Evolutionary conservation across 2,113 vertebrate genomes (phyloP), one percentile per base, ranked within the genome.

Genomic region (Petaurus breviceps): DNA sequence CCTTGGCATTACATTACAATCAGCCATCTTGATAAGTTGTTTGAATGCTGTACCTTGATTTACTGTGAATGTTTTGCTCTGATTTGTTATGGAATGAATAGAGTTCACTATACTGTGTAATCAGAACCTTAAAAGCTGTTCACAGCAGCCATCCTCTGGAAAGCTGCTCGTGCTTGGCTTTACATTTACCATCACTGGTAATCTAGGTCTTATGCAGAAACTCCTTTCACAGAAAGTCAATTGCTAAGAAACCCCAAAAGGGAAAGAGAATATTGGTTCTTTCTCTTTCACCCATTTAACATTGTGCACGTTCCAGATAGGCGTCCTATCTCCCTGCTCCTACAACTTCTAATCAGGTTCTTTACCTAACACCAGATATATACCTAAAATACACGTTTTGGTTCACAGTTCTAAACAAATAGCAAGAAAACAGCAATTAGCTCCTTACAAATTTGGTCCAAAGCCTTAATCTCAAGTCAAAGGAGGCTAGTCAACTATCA

Each of bases 161-260:
- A 49, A 49, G 47, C 47, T 49, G 47, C 47, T 49, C n/a, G n/a
- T 49, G 47, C 47, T 49, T 49, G 47, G 47, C 47, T 49, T 49
- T 49, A 49, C 47, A 84, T 43, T n/a, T 96, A 84, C 26, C 91
- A 46, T 12, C n/a, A 95, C 7, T 46, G 16, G 22, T 92, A 37
- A 47, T 95, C 50, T 94, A 49, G 11, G 26, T 47, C 50, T 52
- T 89, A n/a, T 49, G n/a, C 37, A 46, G 54, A 9, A 89, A 90
- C 19, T 16, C 37, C 51, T 53, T 97, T 95, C 50, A 77, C 50
- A 95, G n/a, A 93, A 93, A 96, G 93, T 91, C 55, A 92, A 55
- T 50, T 92, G 54, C 55, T 90, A 94, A 89, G 19, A 93, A 50
- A n/a, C 12, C 3, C 1, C 28, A 43, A 84, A 23, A 84, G 16